A percentile compares a stretch with the other conserved stretches of the same genome.
phyloP scores from a whole-genome alignment of 2,113 vertebrate species.

The Solea senegalensis region DNA sequence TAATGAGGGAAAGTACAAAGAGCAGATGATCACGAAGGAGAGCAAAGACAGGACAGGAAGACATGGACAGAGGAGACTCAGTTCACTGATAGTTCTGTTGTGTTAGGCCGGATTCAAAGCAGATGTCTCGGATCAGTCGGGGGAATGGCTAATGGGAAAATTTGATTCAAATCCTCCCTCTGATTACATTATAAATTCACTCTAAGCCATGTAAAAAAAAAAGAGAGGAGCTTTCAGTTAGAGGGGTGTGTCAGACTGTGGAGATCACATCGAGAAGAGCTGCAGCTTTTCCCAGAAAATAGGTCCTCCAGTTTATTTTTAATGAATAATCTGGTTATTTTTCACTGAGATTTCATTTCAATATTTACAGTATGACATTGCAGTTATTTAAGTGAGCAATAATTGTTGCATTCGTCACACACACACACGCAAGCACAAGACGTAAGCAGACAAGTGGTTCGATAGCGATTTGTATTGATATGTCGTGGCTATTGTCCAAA shows the following conservation, averaged over 20 bases:
- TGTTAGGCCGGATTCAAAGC: conserved; percentile 53
- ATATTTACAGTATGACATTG: background rate
- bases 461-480: conserved; percentile 25
- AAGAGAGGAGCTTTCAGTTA: conserved; percentile 58
- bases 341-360: background rate
- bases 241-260: conserved; percentile 29
- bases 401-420: background rate
- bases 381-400: background rate
- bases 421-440: background rate
- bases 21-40: conserved; percentile 12
- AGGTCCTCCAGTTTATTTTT: background rate
- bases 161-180: conserved; percentile 56
- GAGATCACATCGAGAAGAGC: conserved; percentile 34
- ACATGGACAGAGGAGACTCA: conserved; percentile 8
- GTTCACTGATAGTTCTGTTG: conserved; percentile 52
- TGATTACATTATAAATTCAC: conserved; percentile 65
- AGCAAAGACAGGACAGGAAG: conserved; percentile 20
- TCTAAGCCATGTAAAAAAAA: conserved; percentile 47
- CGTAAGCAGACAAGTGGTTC: conserved; percentile 2
- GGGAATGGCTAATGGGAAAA: conserved; percentile 66
- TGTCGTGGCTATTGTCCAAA: conserved; percentile 26
- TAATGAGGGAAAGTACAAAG: background rate
- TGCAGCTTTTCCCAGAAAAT: conserved; percentile 35
- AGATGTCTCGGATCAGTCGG: conserved; percentile 64
- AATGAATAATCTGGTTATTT: background rate